Evolutionary conservation across 1,140 invertebrate genomes (phyloP).

Genomic region (Vollenhovia emeryi): DNA sequence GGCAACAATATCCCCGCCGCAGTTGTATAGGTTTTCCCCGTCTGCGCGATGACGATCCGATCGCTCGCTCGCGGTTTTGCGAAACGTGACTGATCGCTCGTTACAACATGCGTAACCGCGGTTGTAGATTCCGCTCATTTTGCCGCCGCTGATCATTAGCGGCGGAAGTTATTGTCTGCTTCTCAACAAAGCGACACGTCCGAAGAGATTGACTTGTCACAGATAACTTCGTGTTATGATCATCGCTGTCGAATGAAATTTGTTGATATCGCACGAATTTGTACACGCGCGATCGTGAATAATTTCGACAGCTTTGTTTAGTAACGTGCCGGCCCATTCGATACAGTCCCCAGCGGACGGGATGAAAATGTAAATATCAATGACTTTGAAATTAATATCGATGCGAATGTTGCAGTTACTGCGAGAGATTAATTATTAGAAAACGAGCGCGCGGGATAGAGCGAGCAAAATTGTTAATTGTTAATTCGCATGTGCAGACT

Average conservation of each 20-base stretch:
- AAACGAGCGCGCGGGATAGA: neutral
- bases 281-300: neutral
- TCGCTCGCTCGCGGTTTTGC: neutral
- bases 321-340: too few relatives aligned
- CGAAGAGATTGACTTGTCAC: constrained; percentile 35
- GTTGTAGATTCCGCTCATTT: constrained; percentile 2
- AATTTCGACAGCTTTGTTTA: constrained; percentile 18
- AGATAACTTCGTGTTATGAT: neutral
- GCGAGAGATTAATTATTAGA: neutral
- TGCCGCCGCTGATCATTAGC: neutral
- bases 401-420: neutral
- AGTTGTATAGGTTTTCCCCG: neutral
- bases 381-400: neutral
- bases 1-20: constrained; percentile 15
- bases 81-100: constrained; percentile 31
- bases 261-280: neutral
- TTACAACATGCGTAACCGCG: constrained; percentile 18
- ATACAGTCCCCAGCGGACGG: too few relatives aligned
- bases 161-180: neutral
- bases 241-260: constrained; percentile 2
- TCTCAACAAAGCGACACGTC: constrained; percentile 11
- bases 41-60: neutral
- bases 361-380: neutral
- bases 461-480: neutral
- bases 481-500: neutral